These are phyloP conservation scores for Cenopis cana DNA, from an alignment of 2,888 invertebrate genomes.

Conservation along the genomic window DNA sequence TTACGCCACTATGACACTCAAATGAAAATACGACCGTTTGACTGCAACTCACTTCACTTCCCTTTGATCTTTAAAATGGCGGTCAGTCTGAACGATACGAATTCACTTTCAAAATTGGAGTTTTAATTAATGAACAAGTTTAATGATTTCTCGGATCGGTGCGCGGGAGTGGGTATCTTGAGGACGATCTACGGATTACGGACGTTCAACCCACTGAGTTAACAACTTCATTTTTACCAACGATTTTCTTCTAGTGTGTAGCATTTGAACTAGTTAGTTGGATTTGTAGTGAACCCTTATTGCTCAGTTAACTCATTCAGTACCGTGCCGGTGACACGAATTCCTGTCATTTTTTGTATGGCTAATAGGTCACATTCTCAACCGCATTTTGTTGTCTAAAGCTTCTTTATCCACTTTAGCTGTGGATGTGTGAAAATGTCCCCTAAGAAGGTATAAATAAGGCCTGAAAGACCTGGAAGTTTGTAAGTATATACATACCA, in stretches of 20 bases:
- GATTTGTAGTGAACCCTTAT: no score
- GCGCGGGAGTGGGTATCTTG: slow-evolving; percentile 33
- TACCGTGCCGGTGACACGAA: no score
- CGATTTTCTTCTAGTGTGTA: background rate
- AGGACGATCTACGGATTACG: slow-evolving; percentile 23
- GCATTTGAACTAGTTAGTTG: no score
- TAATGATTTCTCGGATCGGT: slow-evolving; percentile 41
- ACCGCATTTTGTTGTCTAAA: no score
- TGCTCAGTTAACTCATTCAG: no score
- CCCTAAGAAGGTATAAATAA: no score
- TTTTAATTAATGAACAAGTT: slow-evolving; percentile 43
- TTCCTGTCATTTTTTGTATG: no score
- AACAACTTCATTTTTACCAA: background rate
- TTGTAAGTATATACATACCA: slow-evolving; percentile 1
- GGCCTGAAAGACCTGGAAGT: no score
- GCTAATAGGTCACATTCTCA: no score
- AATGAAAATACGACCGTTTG: background rate
- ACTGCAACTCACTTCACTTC: slow-evolving; percentile 1
- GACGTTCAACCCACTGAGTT: slow-evolving; percentile 21
- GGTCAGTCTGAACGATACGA: slow-evolving; percentile 26
- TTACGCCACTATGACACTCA: background rate
- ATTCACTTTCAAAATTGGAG: slow-evolving; percentile 33
- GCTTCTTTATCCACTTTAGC: no score
- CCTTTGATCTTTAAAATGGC: slow-evolving; percentile 31
- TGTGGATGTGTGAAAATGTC: no score